Evolutionary conservation across 2,888 invertebrate genomes (phyloP), one percentile per base, ranked within the genome.

Genomic region (Exephanes ischioxanthus): DNA sequence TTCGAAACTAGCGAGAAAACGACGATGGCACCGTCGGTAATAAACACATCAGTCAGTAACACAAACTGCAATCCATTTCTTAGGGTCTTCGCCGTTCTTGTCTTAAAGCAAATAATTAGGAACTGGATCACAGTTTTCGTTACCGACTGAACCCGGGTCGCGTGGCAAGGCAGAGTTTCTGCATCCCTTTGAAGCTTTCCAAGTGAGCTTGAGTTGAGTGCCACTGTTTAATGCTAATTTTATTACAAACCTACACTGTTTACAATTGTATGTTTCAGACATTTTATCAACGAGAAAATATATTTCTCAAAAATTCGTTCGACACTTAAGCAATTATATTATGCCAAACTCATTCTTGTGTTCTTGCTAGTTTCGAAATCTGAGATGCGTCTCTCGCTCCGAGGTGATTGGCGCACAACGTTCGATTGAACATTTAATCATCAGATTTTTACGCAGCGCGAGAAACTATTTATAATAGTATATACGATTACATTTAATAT

Each of bases 351-450:
- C 19, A 55, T 55, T 55, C 2, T 22, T 55, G 19, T 9, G 7
- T 55, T 55, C 53, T 55, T 55, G 53, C 53, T 22, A 55, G 53
- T 55, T 55, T 55, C 53, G 53, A 19, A 55, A 19, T 55, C 9
- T 19, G 9, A n/a, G 19, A 9, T 55, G 53, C 7, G 19, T 55
- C 7, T 55, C 53, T 55, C 53, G 45, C 5, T 55, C 19, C 53
- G 53, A 19, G 53, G 19, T 55, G 7, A 9, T 55, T 55, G 53
- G 53, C 7, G 53, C 53, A 55, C 19, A 9, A 19, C 53, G 19
- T 19, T 55, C 53, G 19, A 55, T 55, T 19, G 45, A 48, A 9
- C 19, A 53, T 7, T 53, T 1, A 53, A 7, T 19, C n/a, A n/a
- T 55, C 53, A 55, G 3, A 2, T 55, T 55, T 19, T 55, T n/a